Base-by-base conservation (phyloP, 1,140 invertebrate genomes). In the Chrysopa pallens region DNA sequence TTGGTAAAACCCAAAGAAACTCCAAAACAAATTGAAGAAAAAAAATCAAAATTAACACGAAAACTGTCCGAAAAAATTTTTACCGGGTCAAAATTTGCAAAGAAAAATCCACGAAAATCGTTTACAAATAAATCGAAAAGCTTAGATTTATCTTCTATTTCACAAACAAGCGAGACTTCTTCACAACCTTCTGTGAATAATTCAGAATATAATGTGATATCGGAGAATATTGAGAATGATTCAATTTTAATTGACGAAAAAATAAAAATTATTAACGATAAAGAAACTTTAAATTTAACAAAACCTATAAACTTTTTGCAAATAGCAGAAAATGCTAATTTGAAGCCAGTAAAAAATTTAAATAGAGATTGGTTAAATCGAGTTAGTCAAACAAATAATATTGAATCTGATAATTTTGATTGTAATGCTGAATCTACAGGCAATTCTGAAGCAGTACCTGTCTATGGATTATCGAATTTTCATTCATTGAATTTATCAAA, bases 101-200 rank as follows among this genome's bases (percentile, higher is more conserved):
- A 82, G 53, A 63, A 80, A 45, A 84, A 85, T 65, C 80, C 80
- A 9, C 68, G 80, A 53, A 85, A 85, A 58, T 72, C 73, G 0
- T 46, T 74, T n/a, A 23, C 17, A 23, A 23, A 23, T 23, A 23
- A 23, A 23, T 23, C 17, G 5, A 23, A 23, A 23, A 23, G 17
- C 5, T 23, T 23, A 23, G 17, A 23, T 5, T 23, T 23, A 23
- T 57, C 57, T 11, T 55, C 52, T 50, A 41, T 38, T 60, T 67
- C 4, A 46, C 50, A 49, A 29, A 55, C 47, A 42, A 52, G 3
- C 27, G 55, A 56, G 29, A 46, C 48, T 14, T 47, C 50, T 6
- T 28, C 46, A 6, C 45, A 48, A 36, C 5, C 29, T 9, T 39
- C 38, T 31, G 17, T 42, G 9, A 39, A 42, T 15, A 43, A 46